phyloP scores from a whole-genome alignment of 2,888 invertebrate species.

The Notocelia uddmanniana region DNA sequence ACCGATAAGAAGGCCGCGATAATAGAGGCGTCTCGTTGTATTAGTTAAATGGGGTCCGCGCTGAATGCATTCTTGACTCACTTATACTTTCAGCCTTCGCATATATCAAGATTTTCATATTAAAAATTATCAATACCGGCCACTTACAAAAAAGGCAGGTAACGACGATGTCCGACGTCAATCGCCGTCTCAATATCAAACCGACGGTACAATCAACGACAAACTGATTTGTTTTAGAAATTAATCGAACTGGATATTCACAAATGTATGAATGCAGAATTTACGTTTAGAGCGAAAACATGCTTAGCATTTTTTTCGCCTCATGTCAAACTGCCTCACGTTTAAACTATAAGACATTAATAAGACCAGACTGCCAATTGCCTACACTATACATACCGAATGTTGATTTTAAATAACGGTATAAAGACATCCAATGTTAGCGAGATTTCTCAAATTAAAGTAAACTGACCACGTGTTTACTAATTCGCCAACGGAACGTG shows the following conservation, averaged over 20 bases:
- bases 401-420: conserved; percentile 42
- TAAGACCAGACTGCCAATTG: background rate
- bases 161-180: background rate
- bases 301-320: background rate
- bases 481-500: conserved; percentile 55
- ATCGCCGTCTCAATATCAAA: background rate
- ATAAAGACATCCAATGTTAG: conserved; percentile 53
- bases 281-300: background rate
- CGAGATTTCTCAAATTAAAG: conserved; percentile 60
- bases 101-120: too few relatives aligned
- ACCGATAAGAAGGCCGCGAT: background rate
- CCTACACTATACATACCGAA: conserved; percentile 4
- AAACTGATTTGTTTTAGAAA: background rate
- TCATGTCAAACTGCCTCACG: background rate
- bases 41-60: background rate
- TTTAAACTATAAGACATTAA: conserved; percentile 2
- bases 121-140: too few relatives aligned
- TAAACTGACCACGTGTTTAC: conserved; percentile 62
- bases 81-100: background rate
- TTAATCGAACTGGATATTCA: background rate
- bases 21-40: background rate
- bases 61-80: background rate
- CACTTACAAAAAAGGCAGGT: conserved; percentile 8
- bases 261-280: background rate
- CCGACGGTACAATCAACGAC: background rate